Conservation (phyloP, 1,140 invertebrate genomes). For the Bombus terrestris region DNA sequence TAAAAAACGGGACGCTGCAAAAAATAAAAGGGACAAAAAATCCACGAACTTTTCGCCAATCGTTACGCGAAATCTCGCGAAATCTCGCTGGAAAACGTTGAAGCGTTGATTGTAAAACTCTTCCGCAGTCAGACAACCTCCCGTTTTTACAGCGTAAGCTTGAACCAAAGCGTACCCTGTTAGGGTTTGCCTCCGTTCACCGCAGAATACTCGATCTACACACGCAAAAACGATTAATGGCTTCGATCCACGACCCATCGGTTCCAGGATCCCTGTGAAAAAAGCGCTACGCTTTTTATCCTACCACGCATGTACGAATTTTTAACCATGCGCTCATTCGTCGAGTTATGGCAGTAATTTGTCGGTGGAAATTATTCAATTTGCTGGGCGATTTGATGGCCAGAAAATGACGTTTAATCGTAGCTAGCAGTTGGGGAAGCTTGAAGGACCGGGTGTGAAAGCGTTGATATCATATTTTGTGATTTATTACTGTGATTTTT, state of each 20-base stretch:
- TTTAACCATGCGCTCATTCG: not conserved
- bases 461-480: not conserved
- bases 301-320: not conserved
- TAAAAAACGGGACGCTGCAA: too few species aligned
- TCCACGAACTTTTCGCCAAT: not conserved
- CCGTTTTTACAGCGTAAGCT: constrained; percentile 33
- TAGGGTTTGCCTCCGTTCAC: constrained; percentile 19
- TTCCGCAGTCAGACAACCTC: constrained; percentile 22
- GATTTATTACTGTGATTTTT: too few species aligned
- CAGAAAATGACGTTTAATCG: not conserved
- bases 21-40: not conserved
- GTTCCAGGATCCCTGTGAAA: not conserved
- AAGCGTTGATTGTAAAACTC: constrained; percentile 31
- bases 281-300: not conserved
- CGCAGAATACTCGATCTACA: constrained; percentile 29
- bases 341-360: not conserved
- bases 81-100: not conserved
- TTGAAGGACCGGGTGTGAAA: not conserved
- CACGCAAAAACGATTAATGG: constrained; percentile 50
- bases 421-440: too few species aligned
- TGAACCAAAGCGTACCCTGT: constrained; percentile 16
- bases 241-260: not conserved
- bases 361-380: constrained; percentile 11
- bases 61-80: constrained; percentile 28
- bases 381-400: not conserved